Conservation (phyloP, 2,113 vertebrate genomes). For the Nettapus auritus region DNA sequence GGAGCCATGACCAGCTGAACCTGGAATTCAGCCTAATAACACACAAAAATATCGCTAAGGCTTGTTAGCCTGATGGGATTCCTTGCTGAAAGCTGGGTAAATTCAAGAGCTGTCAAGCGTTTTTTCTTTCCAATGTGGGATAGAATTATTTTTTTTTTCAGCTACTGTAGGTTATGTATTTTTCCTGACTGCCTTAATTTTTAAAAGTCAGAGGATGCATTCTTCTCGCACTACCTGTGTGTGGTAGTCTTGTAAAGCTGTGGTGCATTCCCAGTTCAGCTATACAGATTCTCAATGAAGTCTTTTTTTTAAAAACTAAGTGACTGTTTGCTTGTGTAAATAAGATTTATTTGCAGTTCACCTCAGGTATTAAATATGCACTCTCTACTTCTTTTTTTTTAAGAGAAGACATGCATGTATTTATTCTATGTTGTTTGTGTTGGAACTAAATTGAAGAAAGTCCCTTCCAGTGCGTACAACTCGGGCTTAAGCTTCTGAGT, state of each 20-base stretch:
- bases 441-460: neutral
- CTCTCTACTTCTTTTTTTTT: neutral
- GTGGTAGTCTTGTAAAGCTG: slow-evolving; percentile 58
- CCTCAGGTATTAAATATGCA: neutral
- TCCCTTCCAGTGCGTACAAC: neutral
- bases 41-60: neutral
- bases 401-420: neutral
- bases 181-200: neutral
- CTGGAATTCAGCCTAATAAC: neutral
- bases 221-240: slow-evolving; percentile 31
- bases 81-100: neutral
- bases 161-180: neutral
- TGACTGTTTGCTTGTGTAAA: neutral
- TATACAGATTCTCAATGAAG: neutral
- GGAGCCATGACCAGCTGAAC: neutral
- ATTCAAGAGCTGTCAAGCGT: neutral
- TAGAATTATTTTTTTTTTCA: neutral
- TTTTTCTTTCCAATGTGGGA: neutral
- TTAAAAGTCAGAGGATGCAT: neutral
- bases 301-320: neutral
- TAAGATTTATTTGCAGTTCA: neutral
- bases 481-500: neutral
- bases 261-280: neutral
- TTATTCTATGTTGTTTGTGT: fast-evolving
- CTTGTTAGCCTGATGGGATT: neutral